A percentile compares a stretch with the other conserved stretches of the same genome.
phyloP scores from a whole-genome alignment of 2,888 invertebrate genomes.

The Oscheius sp. region DNA sequence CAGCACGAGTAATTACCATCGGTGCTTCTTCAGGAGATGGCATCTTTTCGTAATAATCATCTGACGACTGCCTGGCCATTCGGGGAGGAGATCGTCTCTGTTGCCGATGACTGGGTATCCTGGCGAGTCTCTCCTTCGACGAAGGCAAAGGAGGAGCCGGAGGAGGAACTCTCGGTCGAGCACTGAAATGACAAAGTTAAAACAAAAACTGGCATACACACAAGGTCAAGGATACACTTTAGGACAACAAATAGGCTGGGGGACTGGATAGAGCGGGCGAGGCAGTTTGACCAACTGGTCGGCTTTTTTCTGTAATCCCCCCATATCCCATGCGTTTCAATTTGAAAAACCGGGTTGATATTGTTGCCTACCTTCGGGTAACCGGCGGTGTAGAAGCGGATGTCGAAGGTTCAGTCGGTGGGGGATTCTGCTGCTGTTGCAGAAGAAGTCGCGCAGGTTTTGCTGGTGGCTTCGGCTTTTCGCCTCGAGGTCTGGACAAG shows the following conservation, averaged over 20 bases:
- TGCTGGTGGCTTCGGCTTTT: slow-evolving; percentile 35
- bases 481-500: slow-evolving; percentile 31
- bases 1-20: slow-evolving; percentile 23
- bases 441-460: slow-evolving; percentile 34
- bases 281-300: slow-evolving; percentile 14
- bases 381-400: not conserved
- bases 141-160: slow-evolving; percentile 34
- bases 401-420: slow-evolving; percentile 15
- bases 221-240: slow-evolving; percentile 3
- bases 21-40: slow-evolving; percentile 16
- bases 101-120: slow-evolving; percentile 27
- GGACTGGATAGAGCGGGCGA: not conserved
- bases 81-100: slow-evolving; percentile 18
- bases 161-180: slow-evolving; percentile 33
- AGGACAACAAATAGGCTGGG: slow-evolving; percentile 3
- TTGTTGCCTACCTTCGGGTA: not conserved
- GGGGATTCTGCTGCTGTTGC: slow-evolving; percentile 5
- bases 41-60: slow-evolving; percentile 30
- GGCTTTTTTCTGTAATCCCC: slow-evolving; percentile 24
- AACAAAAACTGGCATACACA: not conserved
- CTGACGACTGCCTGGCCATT: slow-evolving; percentile 20
- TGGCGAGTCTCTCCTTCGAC: slow-evolving; percentile 21
- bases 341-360: not conserved
- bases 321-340: slow-evolving; percentile 9
- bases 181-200: slow-evolving; percentile 4